Evolutionary conservation across 2,113 vertebrate species (phyloP).

Genomic region (Cyprinodon brontotheroides): DNA sequence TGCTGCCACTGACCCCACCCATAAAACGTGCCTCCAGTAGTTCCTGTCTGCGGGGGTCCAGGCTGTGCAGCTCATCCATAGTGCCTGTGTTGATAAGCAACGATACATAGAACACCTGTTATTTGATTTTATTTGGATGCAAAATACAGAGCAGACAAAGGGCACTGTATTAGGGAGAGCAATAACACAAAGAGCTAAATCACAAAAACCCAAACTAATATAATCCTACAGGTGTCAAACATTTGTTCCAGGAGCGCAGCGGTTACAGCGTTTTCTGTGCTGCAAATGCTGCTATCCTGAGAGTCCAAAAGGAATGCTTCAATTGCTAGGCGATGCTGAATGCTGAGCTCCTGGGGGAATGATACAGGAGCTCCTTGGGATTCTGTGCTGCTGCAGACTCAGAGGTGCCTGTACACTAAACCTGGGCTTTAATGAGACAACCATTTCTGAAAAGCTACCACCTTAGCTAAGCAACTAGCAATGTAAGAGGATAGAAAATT

Average conservation of each 20-base stretch:
- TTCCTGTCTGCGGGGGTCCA: conserved; percentile 98
- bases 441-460: conserved; percentile 59
- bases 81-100: conserved; percentile 80
- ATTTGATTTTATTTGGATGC: conserved; percentile 17
- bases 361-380: conserved; percentile 55
- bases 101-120: conserved; percentile 35
- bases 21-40: conserved; percentile 97
- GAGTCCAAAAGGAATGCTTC: conserved; percentile 42
- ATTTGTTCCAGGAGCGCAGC: neutral
- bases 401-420: conserved; percentile 56
- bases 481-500: conserved; percentile 4
- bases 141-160: conserved; percentile 19
- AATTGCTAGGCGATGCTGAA: conserved; percentile 54
- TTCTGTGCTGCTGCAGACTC: conserved; percentile 56
- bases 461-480: conserved; percentile 13
- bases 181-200: neutral
- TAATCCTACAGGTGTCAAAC: neutral
- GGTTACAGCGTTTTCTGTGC: neutral
- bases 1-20: conserved; percentile 94
- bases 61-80: conserved; percentile 99
- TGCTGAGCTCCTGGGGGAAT: conserved; percentile 50
- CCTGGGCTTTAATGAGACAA: conserved; percentile 60
- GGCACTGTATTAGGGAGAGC: conserved; percentile 11
- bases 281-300: conserved; percentile 32
- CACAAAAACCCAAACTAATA: neutral